Percentiles rank a stretch among this genome's conserved stretches.
phyloP scores from a whole-genome alignment of 2,888 invertebrate genomes.

The Pseudococcus longispinus region DNA sequence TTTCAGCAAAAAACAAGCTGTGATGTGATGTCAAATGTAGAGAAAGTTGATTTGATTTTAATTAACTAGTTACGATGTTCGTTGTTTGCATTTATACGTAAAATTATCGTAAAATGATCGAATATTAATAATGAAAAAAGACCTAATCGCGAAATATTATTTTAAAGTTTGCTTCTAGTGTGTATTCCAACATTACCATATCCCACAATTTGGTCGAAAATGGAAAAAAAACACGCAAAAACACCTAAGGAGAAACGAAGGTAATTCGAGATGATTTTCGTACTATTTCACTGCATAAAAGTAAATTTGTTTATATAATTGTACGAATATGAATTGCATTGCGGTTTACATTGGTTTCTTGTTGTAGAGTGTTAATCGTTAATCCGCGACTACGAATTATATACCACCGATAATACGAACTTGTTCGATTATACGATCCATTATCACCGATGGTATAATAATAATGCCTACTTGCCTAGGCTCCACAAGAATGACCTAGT shows the following conservation, averaged over 20 bases:
- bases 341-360: neutral
- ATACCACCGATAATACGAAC: neutral
- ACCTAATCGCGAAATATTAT: slow-evolving; percentile 1
- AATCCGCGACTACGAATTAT: neutral
- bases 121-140: neutral
- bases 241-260: slow-evolving; percentile 44
- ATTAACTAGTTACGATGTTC: slow-evolving; percentile 32
- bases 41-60: slow-evolving; percentile 20
- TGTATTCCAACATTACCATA: neutral
- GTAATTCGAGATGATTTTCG: neutral
- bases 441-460: neutral
- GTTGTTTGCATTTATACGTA: slow-evolving; percentile 25
- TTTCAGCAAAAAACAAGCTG: neutral
- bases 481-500: neutral
- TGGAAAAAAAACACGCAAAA: slow-evolving; percentile 37
- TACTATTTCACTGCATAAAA: neutral
- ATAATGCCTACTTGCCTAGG: neutral
- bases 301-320: neutral
- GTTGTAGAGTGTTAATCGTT: neutral
- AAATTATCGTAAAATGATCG: neutral
- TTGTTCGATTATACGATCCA: neutral
- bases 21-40: slow-evolving; percentile 25
- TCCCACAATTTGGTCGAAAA: neutral
- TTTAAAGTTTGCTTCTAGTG: slow-evolving; percentile 14
- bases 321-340: neutral